A percentile compares a stretch with the other conserved stretches of the same genome.
Conservation (phyloP, 1,140 invertebrate genomes). For the Phocides pigmalion region DNA sequence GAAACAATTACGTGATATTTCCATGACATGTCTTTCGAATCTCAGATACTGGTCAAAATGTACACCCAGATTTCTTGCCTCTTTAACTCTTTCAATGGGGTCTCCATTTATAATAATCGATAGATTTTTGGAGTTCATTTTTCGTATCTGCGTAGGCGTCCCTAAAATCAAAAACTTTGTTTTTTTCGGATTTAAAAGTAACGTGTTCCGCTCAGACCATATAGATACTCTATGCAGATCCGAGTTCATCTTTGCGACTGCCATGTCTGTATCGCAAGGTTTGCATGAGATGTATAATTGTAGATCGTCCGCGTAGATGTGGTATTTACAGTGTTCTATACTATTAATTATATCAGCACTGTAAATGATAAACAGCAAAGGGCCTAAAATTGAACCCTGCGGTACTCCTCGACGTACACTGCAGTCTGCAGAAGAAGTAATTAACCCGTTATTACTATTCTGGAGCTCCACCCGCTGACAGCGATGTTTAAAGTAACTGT, state of each 20-base stretch:
- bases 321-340: slow-evolving; percentile 8
- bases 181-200: slow-evolving; percentile 1
- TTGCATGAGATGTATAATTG: not conserved
- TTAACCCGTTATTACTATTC: not conserved
- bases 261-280: not conserved
- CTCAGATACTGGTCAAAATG: not conserved
- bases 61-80: slow-evolving; percentile 17
- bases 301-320: not conserved
- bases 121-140: not conserved
- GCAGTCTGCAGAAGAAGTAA: not conserved
- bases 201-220: not conserved
- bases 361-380: slow-evolving; percentile 2
- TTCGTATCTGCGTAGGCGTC: not conserved
- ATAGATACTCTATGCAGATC: not conserved
- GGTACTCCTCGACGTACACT: not conserved
- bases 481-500: not conserved
- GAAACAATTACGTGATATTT: slow-evolving; percentile 4
- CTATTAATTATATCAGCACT: not conserved
- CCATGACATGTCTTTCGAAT: not conserved
- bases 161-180: not conserved
- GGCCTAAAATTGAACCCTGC: not conserved
- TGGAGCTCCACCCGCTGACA: not conserved
- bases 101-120: not conserved
- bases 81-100: not conserved
- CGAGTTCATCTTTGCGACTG: not conserved